A percentile compares a stretch with the other conserved stretches of the same genome.
phyloP scores from a whole-genome alignment of 2,113 vertebrate genomes.

The Clarias batrachus region DNA sequence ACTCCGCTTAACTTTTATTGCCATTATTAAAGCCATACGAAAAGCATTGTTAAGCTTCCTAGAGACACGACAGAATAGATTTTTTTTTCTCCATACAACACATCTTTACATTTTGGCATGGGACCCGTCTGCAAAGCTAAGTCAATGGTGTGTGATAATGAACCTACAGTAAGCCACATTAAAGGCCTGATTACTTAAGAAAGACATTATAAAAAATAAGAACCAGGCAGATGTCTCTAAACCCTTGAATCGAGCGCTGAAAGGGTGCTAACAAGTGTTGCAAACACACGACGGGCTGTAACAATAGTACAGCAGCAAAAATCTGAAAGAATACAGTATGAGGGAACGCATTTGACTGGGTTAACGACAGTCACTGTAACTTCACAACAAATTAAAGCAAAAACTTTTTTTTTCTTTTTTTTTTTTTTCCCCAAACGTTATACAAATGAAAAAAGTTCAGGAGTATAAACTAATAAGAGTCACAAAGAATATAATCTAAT shows the following conservation, averaged over 20 bases:
- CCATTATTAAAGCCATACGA: neutral
- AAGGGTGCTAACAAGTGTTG: neutral
- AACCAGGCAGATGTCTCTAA: constrained; percentile 1
- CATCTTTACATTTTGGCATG: neutral
- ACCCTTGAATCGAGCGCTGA: constrained; percentile 20
- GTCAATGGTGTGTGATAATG: constrained; percentile 52
- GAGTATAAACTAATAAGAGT: neutral
- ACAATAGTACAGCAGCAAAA: neutral
- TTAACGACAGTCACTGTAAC: neutral
- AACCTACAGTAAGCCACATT: constrained; percentile 11
- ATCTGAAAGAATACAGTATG: neutral
- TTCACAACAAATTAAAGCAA: neutral
- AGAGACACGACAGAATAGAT: neutral
- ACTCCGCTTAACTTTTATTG: neutral
- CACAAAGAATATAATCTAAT: constrained; percentile 30
- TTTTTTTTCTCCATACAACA: neutral
- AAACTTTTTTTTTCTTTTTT: neutral
- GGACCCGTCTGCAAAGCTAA: constrained; percentile 38
- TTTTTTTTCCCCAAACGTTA: neutral
- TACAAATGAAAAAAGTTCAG: neutral
- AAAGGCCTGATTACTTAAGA: constrained; percentile 35
- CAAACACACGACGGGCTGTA: neutral
- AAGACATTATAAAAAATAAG: constrained; percentile 6
- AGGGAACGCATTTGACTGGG: neutral
- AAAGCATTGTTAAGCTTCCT: neutral